A percentile compares a stretch with the other conserved stretches of the same genome.
These are phyloP conservation scores for Tanytarsus gracilentus DNA, from an alignment of 2,888 invertebrate species.

Conservation along the genomic window DNA sequence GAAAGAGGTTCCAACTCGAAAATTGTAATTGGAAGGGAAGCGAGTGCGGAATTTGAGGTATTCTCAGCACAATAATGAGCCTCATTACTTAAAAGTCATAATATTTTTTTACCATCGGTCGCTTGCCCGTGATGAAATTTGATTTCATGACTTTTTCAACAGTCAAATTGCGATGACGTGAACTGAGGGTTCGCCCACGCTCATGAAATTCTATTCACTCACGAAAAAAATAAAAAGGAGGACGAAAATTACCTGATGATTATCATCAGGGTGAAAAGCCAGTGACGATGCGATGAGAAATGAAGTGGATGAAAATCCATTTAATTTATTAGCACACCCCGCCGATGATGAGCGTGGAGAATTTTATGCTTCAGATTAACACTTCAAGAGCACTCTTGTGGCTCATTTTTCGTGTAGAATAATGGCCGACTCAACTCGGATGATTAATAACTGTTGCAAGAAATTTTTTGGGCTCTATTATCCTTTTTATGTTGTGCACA, in stretches of 20 bases:
- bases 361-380: conserved; percentile 19
- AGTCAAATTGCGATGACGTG: no score
- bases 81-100: conserved; percentile 25
- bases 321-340: conserved; percentile 15
- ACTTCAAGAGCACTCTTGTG: conserved; percentile 13
- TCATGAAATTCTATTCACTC: neutral
- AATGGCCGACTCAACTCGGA: no score
- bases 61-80: conserved; percentile 17
- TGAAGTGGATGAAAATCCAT: conserved; percentile 13
- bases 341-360: conserved; percentile 2
- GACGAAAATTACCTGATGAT: conserved; percentile 26
- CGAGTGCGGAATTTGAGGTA: no score
- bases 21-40: no score
- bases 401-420: no score
- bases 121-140: conserved; percentile 27
- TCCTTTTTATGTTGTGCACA: no score
- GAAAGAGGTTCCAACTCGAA: neutral
- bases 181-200: no score
- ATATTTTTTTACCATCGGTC: no score
- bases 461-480: neutral
- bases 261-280: neutral
- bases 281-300: neutral
- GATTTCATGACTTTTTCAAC: conserved; percentile 16
- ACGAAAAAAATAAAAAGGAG: no score
- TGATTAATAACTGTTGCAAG: neutral